Percentiles rank a stretch among this genome's conserved stretches.
These are phyloP conservation scores for Gymnodraco acuticeps DNA, from an alignment of 2,797 vertebrate species.

Conservation along the genomic window DNA sequence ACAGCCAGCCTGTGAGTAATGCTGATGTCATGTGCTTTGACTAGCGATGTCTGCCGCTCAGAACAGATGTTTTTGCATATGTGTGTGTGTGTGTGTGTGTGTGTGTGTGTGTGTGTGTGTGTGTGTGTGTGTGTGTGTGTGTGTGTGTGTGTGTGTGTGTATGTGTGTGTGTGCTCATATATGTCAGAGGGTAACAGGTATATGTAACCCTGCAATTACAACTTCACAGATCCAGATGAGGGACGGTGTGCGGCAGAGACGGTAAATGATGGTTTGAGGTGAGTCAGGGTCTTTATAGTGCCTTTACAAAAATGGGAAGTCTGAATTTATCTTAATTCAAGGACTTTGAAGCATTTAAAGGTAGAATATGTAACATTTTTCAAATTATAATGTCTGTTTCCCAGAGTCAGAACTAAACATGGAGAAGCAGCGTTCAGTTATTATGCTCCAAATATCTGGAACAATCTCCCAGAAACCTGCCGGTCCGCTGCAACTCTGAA, in stretches of 20 bases:
- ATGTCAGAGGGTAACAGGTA: conserved; percentile 46
- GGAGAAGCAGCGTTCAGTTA: too few species aligned
- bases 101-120: conserved; percentile 15
- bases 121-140: conserved; percentile 10
- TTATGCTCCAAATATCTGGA: too few species aligned
- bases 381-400: too few species aligned
- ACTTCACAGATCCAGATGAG: conserved; percentile 26
- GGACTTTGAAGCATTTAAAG: neutral
- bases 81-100: conserved; percentile 16
- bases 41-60: conserved; percentile 61
- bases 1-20: conserved; percentile 70
- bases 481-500: too few species aligned
- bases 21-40: conserved; percentile 79
- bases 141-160: conserved; percentile 8
- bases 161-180: conserved; percentile 3
- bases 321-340: neutral
- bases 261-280: conserved; percentile 38
- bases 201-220: conserved; percentile 58
- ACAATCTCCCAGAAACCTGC: too few species aligned
- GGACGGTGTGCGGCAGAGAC: conserved; percentile 18
- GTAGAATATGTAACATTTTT: too few species aligned
- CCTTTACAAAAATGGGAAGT: conserved; percentile 13
- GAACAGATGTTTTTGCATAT: conserved; percentile 65
- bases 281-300: conserved; percentile 45
- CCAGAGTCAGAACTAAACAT: too few species aligned